A percentile compares a stretch with the other conserved stretches of the same genome.
Evolutionary conservation across 2,113 vertebrate species (phyloP).

Genomic region (Pelodiscus sinensis): DNA sequence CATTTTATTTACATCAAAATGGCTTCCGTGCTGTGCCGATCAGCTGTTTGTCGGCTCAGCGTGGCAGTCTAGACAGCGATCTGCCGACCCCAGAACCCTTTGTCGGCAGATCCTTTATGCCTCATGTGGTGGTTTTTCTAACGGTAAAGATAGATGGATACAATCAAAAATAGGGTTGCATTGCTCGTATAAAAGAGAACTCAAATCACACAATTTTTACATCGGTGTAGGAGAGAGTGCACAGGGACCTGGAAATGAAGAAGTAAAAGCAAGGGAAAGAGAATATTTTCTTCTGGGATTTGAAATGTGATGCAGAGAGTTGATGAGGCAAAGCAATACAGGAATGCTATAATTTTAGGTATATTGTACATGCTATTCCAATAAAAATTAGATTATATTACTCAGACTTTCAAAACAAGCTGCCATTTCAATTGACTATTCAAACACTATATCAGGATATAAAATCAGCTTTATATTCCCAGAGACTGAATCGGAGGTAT

Average conservation of each 20-base stretch:
- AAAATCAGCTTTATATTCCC: not conserved
- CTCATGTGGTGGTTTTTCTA: not conserved
- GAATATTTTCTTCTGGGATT: not conserved
- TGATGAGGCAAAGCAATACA: not conserved
- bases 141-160: not conserved
- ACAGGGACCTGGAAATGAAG: not conserved
- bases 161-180: not conserved
- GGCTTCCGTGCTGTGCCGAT: too few relatives aligned
- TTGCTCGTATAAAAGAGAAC: not conserved
- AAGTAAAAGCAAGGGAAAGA: not conserved
- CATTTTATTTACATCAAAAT: too few relatives aligned
- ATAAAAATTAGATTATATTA: not conserved
- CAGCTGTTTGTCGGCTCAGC: too few relatives aligned
- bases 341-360: not conserved
- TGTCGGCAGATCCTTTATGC: too few relatives aligned
- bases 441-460: not conserved
- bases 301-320: not conserved
- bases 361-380: not conserved
- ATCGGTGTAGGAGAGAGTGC: not conserved
- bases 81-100: too few relatives aligned
- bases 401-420: not conserved
- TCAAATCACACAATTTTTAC: not conserved
- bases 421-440: not conserved
- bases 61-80: too few relatives aligned
- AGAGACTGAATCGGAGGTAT: not conserved